phyloP scores from a whole-genome alignment of 2,113 vertebrate genomes.

The Puma concolor region DNA sequence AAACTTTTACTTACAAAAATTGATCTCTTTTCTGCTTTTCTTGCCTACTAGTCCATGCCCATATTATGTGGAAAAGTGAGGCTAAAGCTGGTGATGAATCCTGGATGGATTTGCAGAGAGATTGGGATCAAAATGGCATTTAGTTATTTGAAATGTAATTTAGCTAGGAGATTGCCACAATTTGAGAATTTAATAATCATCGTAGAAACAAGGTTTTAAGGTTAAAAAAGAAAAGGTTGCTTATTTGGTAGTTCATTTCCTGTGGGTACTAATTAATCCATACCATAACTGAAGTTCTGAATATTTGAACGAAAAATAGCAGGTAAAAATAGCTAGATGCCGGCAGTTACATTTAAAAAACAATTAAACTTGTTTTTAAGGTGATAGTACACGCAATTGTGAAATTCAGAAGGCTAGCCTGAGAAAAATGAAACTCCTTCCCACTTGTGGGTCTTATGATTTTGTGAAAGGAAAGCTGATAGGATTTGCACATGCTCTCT shows the following conservation, averaged over 20 bases:
- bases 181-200: constrained; percentile 2
- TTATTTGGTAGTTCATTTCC: constrained; percentile 7
- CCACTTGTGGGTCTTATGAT: neutral
- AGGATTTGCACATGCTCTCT: neutral
- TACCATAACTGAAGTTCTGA: neutral
- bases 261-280: neutral
- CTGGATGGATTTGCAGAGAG: neutral
- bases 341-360: neutral
- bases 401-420: constrained; percentile 4
- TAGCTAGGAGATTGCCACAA: neutral
- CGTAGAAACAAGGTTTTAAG: neutral
- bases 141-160: constrained; percentile 13
- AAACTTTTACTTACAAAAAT: constrained; percentile 15
- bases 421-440: neutral
- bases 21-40: neutral
- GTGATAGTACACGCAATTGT: neutral
- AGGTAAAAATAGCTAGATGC: neutral
- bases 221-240: neutral
- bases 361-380: neutral
- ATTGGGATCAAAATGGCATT: neutral
- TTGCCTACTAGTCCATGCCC: neutral
- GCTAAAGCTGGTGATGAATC: neutral
- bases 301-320: constrained; percentile 38
- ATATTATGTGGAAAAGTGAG: neutral
- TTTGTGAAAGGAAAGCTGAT: neutral